Evolutionary conservation across 1,140 invertebrate species (phyloP), one percentile per base, ranked within the genome.

Genomic region (Propsilocerus akamusi): DNA sequence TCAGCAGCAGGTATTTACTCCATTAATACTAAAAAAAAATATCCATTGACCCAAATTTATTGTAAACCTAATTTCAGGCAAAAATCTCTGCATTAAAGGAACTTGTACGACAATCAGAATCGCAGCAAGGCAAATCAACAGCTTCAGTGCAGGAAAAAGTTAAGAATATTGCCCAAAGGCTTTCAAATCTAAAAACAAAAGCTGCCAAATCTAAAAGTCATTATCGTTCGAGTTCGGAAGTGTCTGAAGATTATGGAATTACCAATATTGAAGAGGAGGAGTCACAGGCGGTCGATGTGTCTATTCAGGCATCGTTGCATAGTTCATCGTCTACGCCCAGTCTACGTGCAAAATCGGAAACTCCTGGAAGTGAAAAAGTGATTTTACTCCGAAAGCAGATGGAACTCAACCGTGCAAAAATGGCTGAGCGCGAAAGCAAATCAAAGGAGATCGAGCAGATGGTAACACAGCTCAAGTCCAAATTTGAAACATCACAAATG

Each of bases 351-450:
- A 11, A 52, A 25, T 1, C 58, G 49, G 56, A 63, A 37, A 65
- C 53, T 26, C 60, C 60, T 46, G 66, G 67, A 47, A 69, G 58
- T 54, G 68, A 71, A 52, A 72, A 70, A 54, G 58, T 72, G 12
- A 60, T 63, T 54, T 60, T 72, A 51, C 52, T 72, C 4, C 63
- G 68, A 11, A 64, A 70, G 52, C 69, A 72, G 56, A 53, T 72
- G 20, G 70, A 72, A 54, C 61, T 72, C 55, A 72, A 69, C 55
- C 67, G 68, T 17, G 59, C 58, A 6, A 60, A 59, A 57, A 57
- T 69, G 53, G 67, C 67, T 3, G 61, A 68, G 57, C 57, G 66
- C 11, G 65, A 62, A 6, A 64, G 61, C 26, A 66, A 57, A 51
- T 63, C 68, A 52, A 66, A 62, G 57, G 65, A 62, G 49, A 61